Base-by-base conservation (phyloP, 1,140 invertebrate species). In the Lamellibrachia luymesi region DNA sequence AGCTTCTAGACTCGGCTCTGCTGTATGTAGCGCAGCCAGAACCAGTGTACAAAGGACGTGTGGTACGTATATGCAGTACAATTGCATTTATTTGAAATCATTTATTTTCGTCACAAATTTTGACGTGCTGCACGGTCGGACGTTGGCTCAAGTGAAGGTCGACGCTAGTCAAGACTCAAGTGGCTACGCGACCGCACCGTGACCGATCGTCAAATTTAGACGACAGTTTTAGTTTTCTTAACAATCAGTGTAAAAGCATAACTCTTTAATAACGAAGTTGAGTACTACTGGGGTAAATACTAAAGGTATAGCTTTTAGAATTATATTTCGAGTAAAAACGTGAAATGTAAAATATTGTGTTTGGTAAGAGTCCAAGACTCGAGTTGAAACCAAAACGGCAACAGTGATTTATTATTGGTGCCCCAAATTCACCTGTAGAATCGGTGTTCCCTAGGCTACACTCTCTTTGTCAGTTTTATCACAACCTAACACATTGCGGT, bases 41-140 rank as follows among this genome's bases (percentile, higher is more conserved):
- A 51, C 90, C 4, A 91, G 22, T 91, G 50, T 91, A 49, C 90
- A 91, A n/a, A 91, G 90, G 50, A 91, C 90, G 13, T 91, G 90
- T 91, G 90, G 90, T 91, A 91, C 38, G 64, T 80, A 4, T 80
- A 22, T 80, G 64, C 13, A 4, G 25, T 80, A 80, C 25, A n/a
- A 2, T 91, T 91, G 90, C 49, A 51, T 50, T 91, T 49, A 91
- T 91, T 27, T 91, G 50, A 27, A 91, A 91, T 91, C 4, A 27
- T 51, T 49, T 4, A 10, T 91, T 22, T 80, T 17, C 64, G 2
- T 80, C 25, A 8, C 2, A 22, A 80, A 80, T 80, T 80, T 22
- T 80, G 64, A 80, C 64, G 64, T 80, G 64, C 64, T 22, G 0
- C 64, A 80, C 64, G 64, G 64, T 8, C 52, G 52, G 52, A 56